These are phyloP conservation scores for Corbicula japonica DNA, from an alignment of 2,888 invertebrate genomes.

Conservation along the genomic window DNA sequence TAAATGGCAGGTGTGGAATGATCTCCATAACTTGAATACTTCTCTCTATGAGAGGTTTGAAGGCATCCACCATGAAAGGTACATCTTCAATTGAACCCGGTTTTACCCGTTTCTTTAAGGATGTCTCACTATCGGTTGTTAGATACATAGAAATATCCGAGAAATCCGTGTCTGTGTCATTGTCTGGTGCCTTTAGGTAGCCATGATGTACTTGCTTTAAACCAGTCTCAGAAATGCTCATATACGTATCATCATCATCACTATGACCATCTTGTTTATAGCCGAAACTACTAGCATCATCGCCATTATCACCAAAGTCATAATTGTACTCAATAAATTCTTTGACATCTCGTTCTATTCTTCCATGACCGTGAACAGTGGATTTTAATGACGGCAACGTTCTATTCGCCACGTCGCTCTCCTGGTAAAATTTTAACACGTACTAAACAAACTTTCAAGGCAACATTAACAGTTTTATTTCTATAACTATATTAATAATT, in stretches of 20 bases:
- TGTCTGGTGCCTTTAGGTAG: not conserved
- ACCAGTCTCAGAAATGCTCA: not conserved
- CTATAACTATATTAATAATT: no score
- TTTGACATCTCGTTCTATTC: no score
- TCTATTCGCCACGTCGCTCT: no score
- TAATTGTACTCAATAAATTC: not conserved
- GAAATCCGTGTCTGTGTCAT: not conserved
- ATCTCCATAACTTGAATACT: slow-evolving; percentile 40
- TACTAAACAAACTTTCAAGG: no score
- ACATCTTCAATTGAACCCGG: slow-evolving; percentile 10
- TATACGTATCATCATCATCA: slow-evolving; percentile 5
- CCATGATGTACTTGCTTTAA: not conserved
- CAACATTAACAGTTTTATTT: no score
- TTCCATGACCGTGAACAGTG: no score
- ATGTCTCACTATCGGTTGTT: not conserved
- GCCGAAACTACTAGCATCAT: not conserved
- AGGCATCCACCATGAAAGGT: slow-evolving; percentile 39
- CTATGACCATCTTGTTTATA: not conserved
- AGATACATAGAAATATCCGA: not conserved
- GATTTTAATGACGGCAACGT: no score
- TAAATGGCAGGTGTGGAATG: slow-evolving; percentile 29
- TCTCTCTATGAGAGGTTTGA: slow-evolving; percentile 26
- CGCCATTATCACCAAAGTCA: not conserved
- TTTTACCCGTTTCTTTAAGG: not conserved
- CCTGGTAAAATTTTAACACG: no score